Conservation (phyloP, 2,113 vertebrate genomes). For the Ploceus nigricollis region DNA sequence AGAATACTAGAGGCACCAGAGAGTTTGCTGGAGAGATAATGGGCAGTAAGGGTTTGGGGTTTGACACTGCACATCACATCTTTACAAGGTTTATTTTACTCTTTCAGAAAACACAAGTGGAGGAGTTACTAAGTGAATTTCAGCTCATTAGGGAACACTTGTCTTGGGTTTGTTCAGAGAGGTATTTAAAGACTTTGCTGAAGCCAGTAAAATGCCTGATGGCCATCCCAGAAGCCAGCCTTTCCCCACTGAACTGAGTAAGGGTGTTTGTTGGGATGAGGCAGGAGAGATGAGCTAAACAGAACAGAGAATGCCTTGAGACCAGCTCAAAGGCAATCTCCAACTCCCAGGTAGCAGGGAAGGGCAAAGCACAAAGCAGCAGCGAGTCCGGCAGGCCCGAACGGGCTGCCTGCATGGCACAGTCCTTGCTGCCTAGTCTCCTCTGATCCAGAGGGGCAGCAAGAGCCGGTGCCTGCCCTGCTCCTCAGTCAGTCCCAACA, state of each 20-base stretch:
- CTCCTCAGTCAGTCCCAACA: not conserved
- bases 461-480: fast-evolving
- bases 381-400: fast-evolving
- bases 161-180: not conserved
- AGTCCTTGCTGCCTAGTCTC: not conserved
- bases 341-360: not conserved
- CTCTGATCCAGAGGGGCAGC: not conserved
- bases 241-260: not conserved
- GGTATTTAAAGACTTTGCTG: not conserved
- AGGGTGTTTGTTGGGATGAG: not conserved
- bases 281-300: not conserved
- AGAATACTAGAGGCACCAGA: not conserved
- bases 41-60: not conserved
- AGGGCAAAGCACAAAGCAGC: not conserved
- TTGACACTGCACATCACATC: not conserved
- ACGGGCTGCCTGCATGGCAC: fast-evolving
- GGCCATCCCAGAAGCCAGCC: not conserved
- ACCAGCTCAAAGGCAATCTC: not conserved
- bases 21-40: not conserved
- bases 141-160: not conserved
- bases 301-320: not conserved
- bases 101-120: not conserved
- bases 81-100: not conserved
- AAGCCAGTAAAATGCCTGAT: not conserved
- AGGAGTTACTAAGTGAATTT: not conserved